Conservation (phyloP, 1,140 invertebrate genomes). For the Oryctes rhinoceros region DNA sequence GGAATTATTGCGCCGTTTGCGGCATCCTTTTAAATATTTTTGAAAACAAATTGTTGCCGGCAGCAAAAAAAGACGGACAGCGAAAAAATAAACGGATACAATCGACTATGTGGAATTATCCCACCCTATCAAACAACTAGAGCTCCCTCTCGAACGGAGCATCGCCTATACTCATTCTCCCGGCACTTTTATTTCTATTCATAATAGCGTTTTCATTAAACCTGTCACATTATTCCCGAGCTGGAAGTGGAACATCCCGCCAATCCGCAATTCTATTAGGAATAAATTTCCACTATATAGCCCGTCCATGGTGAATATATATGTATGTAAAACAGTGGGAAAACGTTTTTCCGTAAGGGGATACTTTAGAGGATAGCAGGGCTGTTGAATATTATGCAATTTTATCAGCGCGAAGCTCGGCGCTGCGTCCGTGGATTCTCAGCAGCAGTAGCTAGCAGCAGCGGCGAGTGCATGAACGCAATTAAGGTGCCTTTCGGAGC, state of each 20-base stretch:
- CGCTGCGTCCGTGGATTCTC: not conserved
- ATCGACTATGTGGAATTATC: no score
- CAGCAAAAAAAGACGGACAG: no score
- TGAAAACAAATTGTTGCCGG: no score
- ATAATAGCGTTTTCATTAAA: constrained; percentile 31
- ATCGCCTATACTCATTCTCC: not conserved
- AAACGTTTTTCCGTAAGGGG: not conserved
- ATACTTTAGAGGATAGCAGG: not conserved
- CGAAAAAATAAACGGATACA: no score
- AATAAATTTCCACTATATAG: constrained; percentile 34
- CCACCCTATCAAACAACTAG: no score
- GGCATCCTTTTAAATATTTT: no score
- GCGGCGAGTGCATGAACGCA: constrained; percentile 43
- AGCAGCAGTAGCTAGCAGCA: not conserved
- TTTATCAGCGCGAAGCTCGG: constrained; percentile 12
- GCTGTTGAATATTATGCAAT: constrained; percentile 31
- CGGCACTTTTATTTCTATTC: constrained; percentile 26
- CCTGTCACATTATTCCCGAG: constrained; percentile 26
- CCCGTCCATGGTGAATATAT: constrained; percentile 30
- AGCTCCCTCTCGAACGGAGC: no score
- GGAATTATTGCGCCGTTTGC: no score
- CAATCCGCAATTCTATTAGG: constrained; percentile 29
- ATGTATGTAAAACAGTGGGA: constrained; percentile 19
- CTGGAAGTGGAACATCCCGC: not conserved
- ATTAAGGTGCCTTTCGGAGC: constrained; percentile 49